A percentile compares a stretch with the other conserved stretches of the same genome.
phyloP scores from a whole-genome alignment of 2,888 invertebrate species.

The Dermolepida albohirtum region DNA sequence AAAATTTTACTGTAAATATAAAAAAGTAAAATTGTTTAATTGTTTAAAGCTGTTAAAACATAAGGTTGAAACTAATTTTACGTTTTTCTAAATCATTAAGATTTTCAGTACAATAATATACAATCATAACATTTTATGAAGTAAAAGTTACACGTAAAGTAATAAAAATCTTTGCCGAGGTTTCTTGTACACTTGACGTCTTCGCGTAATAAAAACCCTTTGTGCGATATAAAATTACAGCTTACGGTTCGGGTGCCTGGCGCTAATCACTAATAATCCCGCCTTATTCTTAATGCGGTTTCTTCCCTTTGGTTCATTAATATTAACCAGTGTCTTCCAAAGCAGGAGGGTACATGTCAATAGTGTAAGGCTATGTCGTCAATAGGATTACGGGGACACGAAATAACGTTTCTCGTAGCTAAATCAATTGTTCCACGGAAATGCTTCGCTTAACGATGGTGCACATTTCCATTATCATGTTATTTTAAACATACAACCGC shows the following conservation, averaged over 20 bases:
- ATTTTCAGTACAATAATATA: too few relatives aligned
- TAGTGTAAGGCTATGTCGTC: slow-evolving; percentile 58
- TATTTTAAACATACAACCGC: slow-evolving; percentile 36
- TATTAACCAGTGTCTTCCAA: slow-evolving; percentile 57
- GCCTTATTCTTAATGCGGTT: slow-evolving; percentile 54
- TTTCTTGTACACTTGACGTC: slow-evolving; percentile 1
- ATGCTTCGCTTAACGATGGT: slow-evolving; percentile 55
- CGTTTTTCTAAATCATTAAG: too few relatives aligned
- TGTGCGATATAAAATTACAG: slow-evolving; percentile 47
- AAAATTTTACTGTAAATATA: too few relatives aligned
- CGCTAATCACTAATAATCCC: slow-evolving; percentile 60
- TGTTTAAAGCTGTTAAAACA: too few relatives aligned
- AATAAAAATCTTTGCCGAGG: background rate
- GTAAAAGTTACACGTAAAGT: too few relatives aligned
- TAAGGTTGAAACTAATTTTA: too few relatives aligned
- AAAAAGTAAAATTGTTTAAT: too few relatives aligned
- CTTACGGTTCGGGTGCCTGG: slow-evolving; percentile 55
- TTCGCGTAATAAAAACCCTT: slow-evolving; percentile 16
- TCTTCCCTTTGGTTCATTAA: slow-evolving; percentile 54
- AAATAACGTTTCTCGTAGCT: slow-evolving; percentile 57
- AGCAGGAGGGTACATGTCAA: slow-evolving; percentile 56
- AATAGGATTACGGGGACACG: slow-evolving; percentile 60
- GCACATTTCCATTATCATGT: slow-evolving; percentile 42
- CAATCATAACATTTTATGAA: too few relatives aligned
- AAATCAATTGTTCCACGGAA: slow-evolving; percentile 58